Evolutionary conservation across 2,888 invertebrate species (phyloP), one percentile per base, ranked within the genome.

Genomic region (Andrena praecox): DNA sequence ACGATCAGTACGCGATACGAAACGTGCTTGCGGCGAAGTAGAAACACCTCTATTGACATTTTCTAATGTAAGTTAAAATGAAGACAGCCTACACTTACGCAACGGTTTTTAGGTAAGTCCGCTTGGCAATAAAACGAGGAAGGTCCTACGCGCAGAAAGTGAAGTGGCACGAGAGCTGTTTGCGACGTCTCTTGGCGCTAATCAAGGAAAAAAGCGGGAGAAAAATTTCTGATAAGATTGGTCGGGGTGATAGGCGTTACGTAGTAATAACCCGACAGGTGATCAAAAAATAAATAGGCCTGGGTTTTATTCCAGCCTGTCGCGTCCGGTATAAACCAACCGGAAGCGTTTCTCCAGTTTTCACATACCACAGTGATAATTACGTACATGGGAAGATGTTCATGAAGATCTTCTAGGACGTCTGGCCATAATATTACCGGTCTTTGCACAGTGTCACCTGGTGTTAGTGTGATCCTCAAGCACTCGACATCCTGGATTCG

Each of bases 331-430:
- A 67, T 78, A 72, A 76, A 80, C 77, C 75, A 91, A 90, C 91
- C 92, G 93, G 93, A 93, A 93, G 91, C 90, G 93, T 93, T 93
- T 93, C 93, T 90, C 92, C 90, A 85, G 89, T 92, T 93, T 91
- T 92, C 93, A 91, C 93, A 92, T 91, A 90, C 91, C 87, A 82
- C 89, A 80, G 88, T 89, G 92, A 92, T 93, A 93, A 93, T 93
- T 93, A 92, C 86, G 87, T 76, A 90, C 90, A 90, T 89, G 91
- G 87, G 90, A 91, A 92, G 90, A 92, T 89, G 89, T 80, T 84
- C 80, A 68, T 72, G 69, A 60, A 76, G 81, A 68, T 87, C 82
- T 81, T 79, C 68, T 85, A 75, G 76, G 79, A 82, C 76, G 77
- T 60, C 42, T 82, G 66, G 42, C 50, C 72, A 29, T 75, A 77